These are phyloP conservation scores for Chymomyza caudatula DNA, from an alignment of 2,888 invertebrate species.

Conservation along the genomic window DNA sequence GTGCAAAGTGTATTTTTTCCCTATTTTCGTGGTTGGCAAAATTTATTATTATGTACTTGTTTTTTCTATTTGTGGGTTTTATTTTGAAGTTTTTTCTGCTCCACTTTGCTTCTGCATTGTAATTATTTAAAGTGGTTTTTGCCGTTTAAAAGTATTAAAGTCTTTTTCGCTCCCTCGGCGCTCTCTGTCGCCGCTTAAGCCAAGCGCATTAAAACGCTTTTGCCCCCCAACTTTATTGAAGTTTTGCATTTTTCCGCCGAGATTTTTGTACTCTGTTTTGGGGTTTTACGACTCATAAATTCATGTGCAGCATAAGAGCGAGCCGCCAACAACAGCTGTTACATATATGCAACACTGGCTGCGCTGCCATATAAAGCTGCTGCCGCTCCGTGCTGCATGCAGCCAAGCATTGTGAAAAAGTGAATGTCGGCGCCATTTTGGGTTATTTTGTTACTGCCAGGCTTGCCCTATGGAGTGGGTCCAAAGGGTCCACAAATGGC, in stretches of 20 bases:
- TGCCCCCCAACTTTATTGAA: neutral
- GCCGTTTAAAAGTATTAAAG: slow-evolving; percentile 34
- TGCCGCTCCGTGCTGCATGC: neutral
- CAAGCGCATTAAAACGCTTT: neutral
- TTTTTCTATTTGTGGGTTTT: neutral
- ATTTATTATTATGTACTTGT: neutral
- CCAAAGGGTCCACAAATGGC: neutral
- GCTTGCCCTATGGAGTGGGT: neutral
- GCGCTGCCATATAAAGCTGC: neutral
- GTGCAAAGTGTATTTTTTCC: slow-evolving; percentile 34
- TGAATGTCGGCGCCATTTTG: neutral
- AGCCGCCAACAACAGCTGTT: neutral
- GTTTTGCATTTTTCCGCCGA: neutral
- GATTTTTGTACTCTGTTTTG: neutral
- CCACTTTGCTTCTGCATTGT: slow-evolving; percentile 47
- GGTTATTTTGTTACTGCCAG: neutral
- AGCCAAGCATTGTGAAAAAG: neutral
- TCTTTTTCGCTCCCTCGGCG: neutral
- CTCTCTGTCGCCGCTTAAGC: neutral
- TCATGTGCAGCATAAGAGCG: neutral
- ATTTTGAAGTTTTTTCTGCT: neutral
- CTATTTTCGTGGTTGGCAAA: neutral
- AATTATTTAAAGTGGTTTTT: slow-evolving; percentile 65
- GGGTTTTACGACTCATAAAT: slow-evolving; percentile 14
- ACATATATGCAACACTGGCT: neutral